Base-by-base conservation (phyloP, 2,797 vertebrate genomes). In the Hemitrygon akajei region DNA sequence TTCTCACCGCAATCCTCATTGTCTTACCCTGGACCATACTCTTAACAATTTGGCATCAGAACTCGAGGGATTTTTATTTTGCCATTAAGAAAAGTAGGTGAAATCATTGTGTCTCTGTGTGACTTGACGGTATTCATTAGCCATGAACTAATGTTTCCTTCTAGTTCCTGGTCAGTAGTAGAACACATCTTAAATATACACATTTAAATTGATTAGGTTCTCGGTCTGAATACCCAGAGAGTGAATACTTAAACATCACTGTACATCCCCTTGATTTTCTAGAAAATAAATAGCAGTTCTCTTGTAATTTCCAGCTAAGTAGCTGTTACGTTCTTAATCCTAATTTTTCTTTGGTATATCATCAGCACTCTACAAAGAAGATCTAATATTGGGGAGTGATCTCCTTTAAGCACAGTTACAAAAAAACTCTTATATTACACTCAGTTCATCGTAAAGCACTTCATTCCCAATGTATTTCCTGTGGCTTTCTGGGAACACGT, bases 21-120 rank as follows among this genome's bases (percentile, higher is more conserved):
- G 97, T 97, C 95, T 96, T 98, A 95, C 98, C 98, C 87, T 98
- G 98, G 98, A 98, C 96, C 93, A 97, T 98, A 94, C 97, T 98
- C 94, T 96, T 98, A 95, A 98, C 97, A 40, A 96, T 98, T 95
- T 98, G 98, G 98, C 97, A 98, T 94, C 97, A 98, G 94, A 97
- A 96, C 94, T 95, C 96, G 92, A 95, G 97, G 93, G 96, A 97
- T 94, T 97, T 97, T 93, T 97, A 97, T 95, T 96, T 97, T 94
- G 95, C 96, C 37, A 86, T 97, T 93, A 95, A 96, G 94, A 96
- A 95, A 96, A 97, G 96, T 97, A 96, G 96, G 96, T 95, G 89
- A 92, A 69, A 5, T 66, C 66, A 73, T 92, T 37, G 22, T 25
- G 40, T 20, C 63, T 40, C 63, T 71, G 30, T 91, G 34, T 91